These are phyloP conservation scores for Styela clava DNA, from an alignment of 23 tunicate genomes.

Conservation along the genomic window DNA sequence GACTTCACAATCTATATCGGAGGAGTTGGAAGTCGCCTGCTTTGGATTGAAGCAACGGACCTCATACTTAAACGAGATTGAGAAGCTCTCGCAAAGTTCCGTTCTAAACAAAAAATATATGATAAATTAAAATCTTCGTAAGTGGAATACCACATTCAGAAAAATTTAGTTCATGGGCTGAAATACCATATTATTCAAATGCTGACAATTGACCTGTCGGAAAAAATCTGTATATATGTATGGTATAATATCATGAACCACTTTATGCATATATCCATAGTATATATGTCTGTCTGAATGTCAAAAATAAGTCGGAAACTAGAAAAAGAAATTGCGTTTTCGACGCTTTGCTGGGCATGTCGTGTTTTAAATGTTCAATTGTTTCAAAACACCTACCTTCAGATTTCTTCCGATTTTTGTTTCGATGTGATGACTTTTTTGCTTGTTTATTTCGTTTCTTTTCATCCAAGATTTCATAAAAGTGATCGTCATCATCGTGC, in stretches of 20 bases:
- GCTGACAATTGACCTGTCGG: not conserved
- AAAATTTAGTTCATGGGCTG: not conserved
- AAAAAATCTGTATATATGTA: too few relatives aligned
- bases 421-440: not conserved
- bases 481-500: slow-evolving; percentile 5
- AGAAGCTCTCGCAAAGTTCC: not conserved
- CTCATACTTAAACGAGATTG: slow-evolving; percentile 9
- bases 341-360: not conserved
- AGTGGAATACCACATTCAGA: not conserved
- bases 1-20: not conserved
- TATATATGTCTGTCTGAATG: not conserved
- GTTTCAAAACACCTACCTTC: not conserved
- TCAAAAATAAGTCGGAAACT: not conserved
- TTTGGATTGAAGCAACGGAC: slow-evolving; percentile 25
- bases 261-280: too few relatives aligned
- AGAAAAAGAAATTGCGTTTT: not conserved
- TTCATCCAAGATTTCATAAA: slow-evolving; percentile 16
- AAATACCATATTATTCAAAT: too few relatives aligned
- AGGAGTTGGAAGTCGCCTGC: slow-evolving; percentile 23
- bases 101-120: not conserved
- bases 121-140: too few relatives aligned
- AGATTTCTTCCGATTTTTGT: not conserved
- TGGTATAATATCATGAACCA: too few relatives aligned
- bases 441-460: not conserved
- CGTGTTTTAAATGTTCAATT: not conserved